Evolutionary conservation across 1,140 invertebrate species (phyloP).

Genomic region (Heterodera carotae): DNA sequence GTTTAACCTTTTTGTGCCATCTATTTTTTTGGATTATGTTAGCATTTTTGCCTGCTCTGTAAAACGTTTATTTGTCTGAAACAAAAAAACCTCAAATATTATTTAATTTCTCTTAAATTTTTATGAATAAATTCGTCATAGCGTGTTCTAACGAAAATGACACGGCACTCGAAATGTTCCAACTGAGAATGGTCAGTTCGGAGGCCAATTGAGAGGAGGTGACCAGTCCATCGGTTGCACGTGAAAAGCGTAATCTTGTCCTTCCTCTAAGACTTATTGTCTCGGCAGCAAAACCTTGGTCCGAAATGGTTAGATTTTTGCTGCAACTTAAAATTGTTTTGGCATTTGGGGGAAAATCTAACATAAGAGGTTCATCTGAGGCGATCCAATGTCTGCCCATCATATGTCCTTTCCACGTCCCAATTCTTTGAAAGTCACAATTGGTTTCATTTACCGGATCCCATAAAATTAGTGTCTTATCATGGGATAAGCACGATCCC

Average conservation of each 20-base stretch:
- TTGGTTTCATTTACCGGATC: neutral
- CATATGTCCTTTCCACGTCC: neutral
- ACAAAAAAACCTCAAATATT: no score
- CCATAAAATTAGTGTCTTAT: slow-evolving; percentile 4
- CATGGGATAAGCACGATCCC: neutral
- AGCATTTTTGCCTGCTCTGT: no score
- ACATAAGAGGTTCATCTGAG: neutral
- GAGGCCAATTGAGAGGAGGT: slow-evolving; percentile 13
- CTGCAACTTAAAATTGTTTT: neutral
- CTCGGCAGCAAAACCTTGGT: neutral
- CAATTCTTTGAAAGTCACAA: neutral
- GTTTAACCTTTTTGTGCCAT: no score
- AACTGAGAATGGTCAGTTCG: neutral
- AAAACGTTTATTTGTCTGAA: no score
- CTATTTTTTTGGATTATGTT: no score
- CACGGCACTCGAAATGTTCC: neutral
- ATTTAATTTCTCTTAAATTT: no score
- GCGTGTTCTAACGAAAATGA: slow-evolving; percentile 10
- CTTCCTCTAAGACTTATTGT: neutral
- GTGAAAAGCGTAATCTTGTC: neutral
- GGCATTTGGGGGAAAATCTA: neutral
- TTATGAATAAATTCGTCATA: no score
- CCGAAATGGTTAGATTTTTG: neutral
- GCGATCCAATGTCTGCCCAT: slow-evolving; percentile 13
- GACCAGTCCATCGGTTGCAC: neutral